Evolutionary conservation across 2,888 invertebrate species (phyloP).

Genomic region (Malacosoma neustria): DNA sequence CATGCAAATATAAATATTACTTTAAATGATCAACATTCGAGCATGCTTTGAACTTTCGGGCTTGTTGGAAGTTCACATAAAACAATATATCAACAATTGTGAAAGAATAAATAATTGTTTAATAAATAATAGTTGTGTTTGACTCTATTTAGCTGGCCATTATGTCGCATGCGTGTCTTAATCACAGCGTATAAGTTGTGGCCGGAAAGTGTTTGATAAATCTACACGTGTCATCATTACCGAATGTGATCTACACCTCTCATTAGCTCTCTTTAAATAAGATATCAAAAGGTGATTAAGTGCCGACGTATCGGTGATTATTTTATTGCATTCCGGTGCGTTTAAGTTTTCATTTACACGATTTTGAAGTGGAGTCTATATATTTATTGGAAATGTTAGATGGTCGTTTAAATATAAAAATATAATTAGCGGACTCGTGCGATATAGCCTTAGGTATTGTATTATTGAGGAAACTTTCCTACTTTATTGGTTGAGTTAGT

Average conservation of each 20-base stretch:
- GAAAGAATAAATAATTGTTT: constrained; percentile 13
- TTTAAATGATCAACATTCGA: background rate
- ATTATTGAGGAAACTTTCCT: constrained; percentile 18
- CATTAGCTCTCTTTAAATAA: constrained; percentile 69
- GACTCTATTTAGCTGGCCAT: constrained; percentile 54
- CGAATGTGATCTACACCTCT: constrained; percentile 64
- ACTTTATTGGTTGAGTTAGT: constrained; percentile 15
- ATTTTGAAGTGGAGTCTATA: background rate
- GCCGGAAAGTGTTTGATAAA: constrained; percentile 69
- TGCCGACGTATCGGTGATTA: constrained; percentile 46
- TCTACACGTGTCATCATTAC: constrained; percentile 61
- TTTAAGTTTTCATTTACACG: constrained; percentile 19
- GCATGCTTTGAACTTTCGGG: background rate
- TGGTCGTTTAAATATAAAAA: constrained; percentile 25
- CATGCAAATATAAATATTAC: constrained; percentile 11
- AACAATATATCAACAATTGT: background rate
- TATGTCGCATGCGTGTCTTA: constrained; percentile 67
- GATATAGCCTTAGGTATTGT: constrained; percentile 24
- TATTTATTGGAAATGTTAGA: background rate
- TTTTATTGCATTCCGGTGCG: constrained; percentile 60
- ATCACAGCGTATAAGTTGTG: constrained; percentile 60
- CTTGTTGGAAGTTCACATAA: background rate
- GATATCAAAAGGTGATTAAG: constrained; percentile 64
- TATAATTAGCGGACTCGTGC: constrained; percentile 32
- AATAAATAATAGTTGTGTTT: constrained; percentile 47